A percentile compares a stretch with the other conserved stretches of the same genome.
These are phyloP conservation scores for Platycnemis pennipes DNA, from an alignment of 2,888 invertebrate species.

Conservation along the genomic window DNA sequence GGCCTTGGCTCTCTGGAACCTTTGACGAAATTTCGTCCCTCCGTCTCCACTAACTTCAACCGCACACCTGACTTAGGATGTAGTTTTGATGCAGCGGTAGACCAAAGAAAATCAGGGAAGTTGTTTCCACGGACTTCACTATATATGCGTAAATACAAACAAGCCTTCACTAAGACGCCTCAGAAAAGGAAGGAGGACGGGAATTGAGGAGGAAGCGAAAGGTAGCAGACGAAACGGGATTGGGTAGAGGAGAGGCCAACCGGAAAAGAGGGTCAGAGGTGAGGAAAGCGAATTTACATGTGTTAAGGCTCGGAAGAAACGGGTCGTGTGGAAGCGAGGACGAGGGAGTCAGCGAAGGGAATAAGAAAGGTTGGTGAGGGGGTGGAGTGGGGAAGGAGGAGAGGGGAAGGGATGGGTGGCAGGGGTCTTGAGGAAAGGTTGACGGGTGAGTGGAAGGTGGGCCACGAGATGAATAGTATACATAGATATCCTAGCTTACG, in stretches of 20 bases:
- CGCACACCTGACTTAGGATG: background rate
- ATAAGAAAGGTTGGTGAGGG: background rate
- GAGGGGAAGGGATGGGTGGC: background rate
- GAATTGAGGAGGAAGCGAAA: background rate
- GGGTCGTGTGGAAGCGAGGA: background rate
- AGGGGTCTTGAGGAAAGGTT: background rate
- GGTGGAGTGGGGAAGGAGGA: background rate
- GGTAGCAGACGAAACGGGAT: background rate
- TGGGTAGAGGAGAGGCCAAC: background rate
- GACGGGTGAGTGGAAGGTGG: too few relatives aligned
- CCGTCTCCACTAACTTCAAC: background rate
- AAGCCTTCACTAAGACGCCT: background rate
- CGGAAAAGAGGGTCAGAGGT: background rate
- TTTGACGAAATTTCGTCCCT: background rate
- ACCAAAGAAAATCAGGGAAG: background rate
- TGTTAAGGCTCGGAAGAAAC: background rate
- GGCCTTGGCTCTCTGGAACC: background rate
- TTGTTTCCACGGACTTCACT: background rate
- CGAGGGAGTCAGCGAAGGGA: background rate
- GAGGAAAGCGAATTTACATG: background rate
- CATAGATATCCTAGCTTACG: too few relatives aligned
- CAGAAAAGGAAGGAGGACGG: background rate
- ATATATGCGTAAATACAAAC: conserved; percentile 18
- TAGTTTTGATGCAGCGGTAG: background rate
- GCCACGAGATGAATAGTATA: too few relatives aligned